A percentile compares a stretch with the other conserved stretches of the same genome.
Conservation (phyloP, 2,113 vertebrate genomes). For the Egretta garzetta region DNA sequence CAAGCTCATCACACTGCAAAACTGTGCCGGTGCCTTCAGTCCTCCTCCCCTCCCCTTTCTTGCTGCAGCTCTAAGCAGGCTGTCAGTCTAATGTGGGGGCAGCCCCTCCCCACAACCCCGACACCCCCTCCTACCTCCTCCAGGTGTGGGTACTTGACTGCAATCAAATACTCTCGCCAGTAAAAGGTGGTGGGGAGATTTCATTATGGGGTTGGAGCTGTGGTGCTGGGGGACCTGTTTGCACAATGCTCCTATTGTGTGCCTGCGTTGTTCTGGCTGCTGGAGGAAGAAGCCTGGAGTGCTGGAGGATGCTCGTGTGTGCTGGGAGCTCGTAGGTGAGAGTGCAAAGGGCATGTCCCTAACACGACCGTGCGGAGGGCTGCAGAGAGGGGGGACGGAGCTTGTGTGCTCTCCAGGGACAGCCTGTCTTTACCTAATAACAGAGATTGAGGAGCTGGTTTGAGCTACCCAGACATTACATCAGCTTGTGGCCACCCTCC, state of each 20-base stretch:
- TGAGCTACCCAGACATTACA: constrained; percentile 49
- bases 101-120: background rate
- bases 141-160: background rate
- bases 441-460: constrained; percentile 36
- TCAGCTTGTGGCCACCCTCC: background rate
- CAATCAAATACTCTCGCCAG: background rate
- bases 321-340: background rate
- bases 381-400: background rate
- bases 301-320: background rate
- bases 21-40: fast-evolving
- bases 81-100: background rate
- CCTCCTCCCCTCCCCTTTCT: background rate
- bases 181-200: background rate
- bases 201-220: background rate
- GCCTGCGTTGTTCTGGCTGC: background rate
- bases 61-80: background rate
- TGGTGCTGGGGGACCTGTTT: background rate
- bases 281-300: background rate
- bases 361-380: background rate
- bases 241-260: background rate
- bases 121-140: background rate
- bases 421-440: background rate
- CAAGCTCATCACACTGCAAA: background rate
- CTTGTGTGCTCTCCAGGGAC: background rate
- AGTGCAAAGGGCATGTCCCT: constrained; percentile 19